These are phyloP conservation scores for Busseola fusca DNA, from an alignment of 2,888 invertebrate genomes.

Conservation along the genomic window DNA sequence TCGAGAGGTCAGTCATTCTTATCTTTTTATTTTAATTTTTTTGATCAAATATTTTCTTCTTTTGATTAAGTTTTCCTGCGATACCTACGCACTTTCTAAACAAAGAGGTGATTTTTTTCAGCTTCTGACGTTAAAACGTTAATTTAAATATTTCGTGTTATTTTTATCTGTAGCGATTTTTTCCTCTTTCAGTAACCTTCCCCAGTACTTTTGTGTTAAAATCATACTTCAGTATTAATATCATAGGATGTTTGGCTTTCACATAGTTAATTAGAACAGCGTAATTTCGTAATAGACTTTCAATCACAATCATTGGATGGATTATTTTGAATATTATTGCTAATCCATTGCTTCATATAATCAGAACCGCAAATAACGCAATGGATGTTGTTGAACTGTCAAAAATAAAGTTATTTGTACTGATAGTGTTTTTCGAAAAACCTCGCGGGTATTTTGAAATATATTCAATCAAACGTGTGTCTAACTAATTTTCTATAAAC, in stretches of 20 bases:
- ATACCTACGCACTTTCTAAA: conserved; percentile 46
- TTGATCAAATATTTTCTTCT: conserved; percentile 49
- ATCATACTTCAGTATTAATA: background rate
- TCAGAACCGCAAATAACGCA: background rate
- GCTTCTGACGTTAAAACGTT: conserved; percentile 1
- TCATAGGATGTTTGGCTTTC: background rate
- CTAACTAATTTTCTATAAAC: background rate
- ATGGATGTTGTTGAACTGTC: background rate
- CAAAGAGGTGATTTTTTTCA: conserved; percentile 31
- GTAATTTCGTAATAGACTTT: background rate
- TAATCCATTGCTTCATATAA: background rate
- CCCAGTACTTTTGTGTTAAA: background rate
- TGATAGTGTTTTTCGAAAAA: background rate
- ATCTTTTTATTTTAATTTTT: conserved; percentile 46
- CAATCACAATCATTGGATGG: background rate
- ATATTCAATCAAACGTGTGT: background rate
- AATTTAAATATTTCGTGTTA: background rate
- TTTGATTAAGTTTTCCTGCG: conserved; percentile 50
- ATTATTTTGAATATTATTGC: background rate
- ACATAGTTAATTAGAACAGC: background rate
- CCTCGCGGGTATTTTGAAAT: background rate
- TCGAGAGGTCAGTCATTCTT: conserved; percentile 58
- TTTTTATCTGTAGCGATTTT: conserved; percentile 8
- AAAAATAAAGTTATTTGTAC: background rate
- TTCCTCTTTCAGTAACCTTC: background rate